Evolutionary conservation across 2,113 vertebrate species (phyloP), one percentile per base, ranked within the genome.

Genomic region (Psittacula cyanocephala): DNA sequence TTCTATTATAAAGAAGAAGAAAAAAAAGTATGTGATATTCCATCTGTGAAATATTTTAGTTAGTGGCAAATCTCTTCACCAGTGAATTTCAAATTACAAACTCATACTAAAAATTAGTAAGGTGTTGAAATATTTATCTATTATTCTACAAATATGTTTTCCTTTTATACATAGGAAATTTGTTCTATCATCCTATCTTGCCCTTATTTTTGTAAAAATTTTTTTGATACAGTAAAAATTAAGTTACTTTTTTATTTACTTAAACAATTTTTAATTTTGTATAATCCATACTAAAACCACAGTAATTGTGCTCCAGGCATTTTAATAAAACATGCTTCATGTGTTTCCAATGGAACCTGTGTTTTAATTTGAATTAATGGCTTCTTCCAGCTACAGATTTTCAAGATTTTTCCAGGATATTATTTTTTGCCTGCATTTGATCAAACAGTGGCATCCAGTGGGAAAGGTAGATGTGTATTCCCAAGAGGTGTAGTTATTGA

Each of bases 401-500:
- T 84, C 43, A 84, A 23, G 14, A 79, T 53, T 25, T 63, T 92
- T 43, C 12, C 18, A 64, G 63, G 68, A 67, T 59, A 87, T 78
- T 10, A 87, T 87, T 27, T 46, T 46, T 46, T 46, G 20, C 71
- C 81, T 84, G 87, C 96, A 91, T 89, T 53, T 92, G 64, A 97
- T 96, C 86, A 96, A 94, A 96, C 68, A 96, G 93, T 95, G 93
- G 93, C 88, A 95, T 96, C 89, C 96, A 69, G 71, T 23, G 91
- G 71, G 92, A 94, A 95, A 83, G 75, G 28, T 16, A 91, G 62
- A 65, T 23, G 6, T n/a, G 4, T 24, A 77, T 47, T 85, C 64
- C 71, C 5, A 27, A 39, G 63, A 74, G 24, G 14, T 15, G 4
- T 35, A 46, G 8, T 29, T 78, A 7, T 25, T n/a, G 10, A 67